These are phyloP conservation scores for Leptopilina boulardi DNA, from an alignment of 1,140 invertebrate species.

Conservation along the genomic window DNA sequence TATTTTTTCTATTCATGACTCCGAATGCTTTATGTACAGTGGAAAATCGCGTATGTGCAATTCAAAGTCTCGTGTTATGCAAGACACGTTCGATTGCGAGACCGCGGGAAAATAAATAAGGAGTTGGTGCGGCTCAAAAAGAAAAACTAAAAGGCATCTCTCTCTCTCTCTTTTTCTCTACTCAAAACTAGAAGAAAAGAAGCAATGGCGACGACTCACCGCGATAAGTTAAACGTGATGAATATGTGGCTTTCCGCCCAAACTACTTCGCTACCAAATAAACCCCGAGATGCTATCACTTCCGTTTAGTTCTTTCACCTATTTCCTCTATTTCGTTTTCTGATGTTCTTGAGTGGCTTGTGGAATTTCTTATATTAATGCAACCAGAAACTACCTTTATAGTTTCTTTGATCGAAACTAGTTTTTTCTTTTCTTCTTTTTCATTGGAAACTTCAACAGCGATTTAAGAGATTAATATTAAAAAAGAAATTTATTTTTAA, in stretches of 20 bases:
- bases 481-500: too few species aligned
- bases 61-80: constrained; percentile 12
- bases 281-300: neutral
- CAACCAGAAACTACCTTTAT: neutral
- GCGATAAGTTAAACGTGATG: constrained; percentile 3
- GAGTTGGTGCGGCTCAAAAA: neutral
- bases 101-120: constrained; percentile 33
- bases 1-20: constrained; percentile 13
- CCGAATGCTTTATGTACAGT: neutral
- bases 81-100: constrained; percentile 16
- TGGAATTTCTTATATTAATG: constrained; percentile 8
- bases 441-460: neutral
- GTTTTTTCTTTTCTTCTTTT: neutral
- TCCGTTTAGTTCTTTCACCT: constrained; percentile 5
- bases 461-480: too few species aligned
- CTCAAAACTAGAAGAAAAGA: constrained; percentile 7
- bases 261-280: constrained; percentile 20
- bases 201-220: constrained; percentile 8
- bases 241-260: constrained; percentile 19
- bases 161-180: neutral
- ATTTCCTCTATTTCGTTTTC: neutral
- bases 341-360: neutral
- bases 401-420: constrained; percentile 10
- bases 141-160: neutral
- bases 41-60: neutral